Conservation (phyloP, 2,888 invertebrate genomes). For the Eilema depressum region DNA sequence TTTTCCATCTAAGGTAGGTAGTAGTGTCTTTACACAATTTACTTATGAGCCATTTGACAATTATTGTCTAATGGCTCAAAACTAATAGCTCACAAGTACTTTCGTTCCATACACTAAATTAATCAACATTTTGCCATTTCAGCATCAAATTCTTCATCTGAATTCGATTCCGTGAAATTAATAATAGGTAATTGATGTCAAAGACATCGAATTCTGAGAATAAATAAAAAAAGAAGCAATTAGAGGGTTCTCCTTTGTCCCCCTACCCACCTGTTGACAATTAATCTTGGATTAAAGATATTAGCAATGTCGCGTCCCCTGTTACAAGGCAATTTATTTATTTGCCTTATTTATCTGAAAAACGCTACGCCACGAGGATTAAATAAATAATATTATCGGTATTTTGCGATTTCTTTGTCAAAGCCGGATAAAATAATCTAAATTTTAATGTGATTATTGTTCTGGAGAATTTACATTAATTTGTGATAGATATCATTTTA, state of each 20-base stretch:
- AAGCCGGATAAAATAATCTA: background rate
- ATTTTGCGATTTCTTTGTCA: background rate
- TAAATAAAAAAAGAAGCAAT: conserved; percentile 16
- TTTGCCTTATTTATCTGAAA: background rate
- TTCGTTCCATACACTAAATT: no score
- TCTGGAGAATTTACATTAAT: no score
- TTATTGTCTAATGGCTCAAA: no score
- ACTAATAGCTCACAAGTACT: no score
- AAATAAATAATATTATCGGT: background rate
- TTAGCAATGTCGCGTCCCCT: conserved; percentile 10
- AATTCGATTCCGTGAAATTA: background rate
- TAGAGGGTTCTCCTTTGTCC: background rate
- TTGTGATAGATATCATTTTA: no score
- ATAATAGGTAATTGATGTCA: conserved; percentile 5
- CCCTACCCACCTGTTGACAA: conserved; percentile 12
- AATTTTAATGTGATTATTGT: no score
- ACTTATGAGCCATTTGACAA: no score
- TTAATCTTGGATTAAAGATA: conserved; percentile 21
- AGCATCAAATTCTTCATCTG: background rate
- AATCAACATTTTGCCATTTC: no score
- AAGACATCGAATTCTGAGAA: background rate
- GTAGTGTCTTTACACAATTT: no score
- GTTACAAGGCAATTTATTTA: conserved; percentile 11
- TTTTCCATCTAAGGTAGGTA: no score
- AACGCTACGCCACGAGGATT: background rate